These are phyloP conservation scores for Trissolcus basalis DNA, from an alignment of 1,140 invertebrate species.

Conservation along the genomic window DNA sequence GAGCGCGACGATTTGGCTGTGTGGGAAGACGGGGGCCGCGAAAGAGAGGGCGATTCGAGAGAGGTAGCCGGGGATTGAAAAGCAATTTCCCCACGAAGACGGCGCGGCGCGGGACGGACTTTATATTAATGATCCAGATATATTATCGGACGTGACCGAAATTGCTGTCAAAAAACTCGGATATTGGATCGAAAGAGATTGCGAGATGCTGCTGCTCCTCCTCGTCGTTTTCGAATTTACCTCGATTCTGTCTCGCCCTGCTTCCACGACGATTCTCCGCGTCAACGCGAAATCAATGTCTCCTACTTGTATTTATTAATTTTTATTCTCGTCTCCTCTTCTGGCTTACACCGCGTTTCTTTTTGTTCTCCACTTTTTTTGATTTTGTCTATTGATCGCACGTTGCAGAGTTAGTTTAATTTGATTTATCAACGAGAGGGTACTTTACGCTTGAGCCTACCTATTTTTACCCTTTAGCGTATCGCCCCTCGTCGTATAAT, in stretches of 20 bases:
- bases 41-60: conserved; percentile 55
- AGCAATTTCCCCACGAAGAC: conserved; percentile 76
- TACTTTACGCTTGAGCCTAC: neutral
- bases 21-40: conserved; percentile 51
- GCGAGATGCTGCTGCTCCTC: conserved; percentile 67
- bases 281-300: no score
- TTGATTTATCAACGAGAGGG: no score
- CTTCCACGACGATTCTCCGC: no score
- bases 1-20: conserved; percentile 26
- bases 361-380: no score
- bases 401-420: no score
- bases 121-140: conserved; percentile 78
- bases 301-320: no score
- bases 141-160: conserved; percentile 78
- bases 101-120: conserved; percentile 69
- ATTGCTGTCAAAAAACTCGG: conserved; percentile 78
- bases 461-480: conserved; percentile 49
- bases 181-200: conserved; percentile 77
- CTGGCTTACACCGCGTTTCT: no score
- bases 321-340: no score
- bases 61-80: conserved; percentile 74
- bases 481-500: conserved; percentile 43
- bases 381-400: no score
- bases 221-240: conserved; percentile 57
- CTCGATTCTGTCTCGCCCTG: neutral